Evolutionary conservation across 2,888 invertebrate species (phyloP), one percentile per base, ranked within the genome.

Genomic region (Noctua fimbriata): DNA sequence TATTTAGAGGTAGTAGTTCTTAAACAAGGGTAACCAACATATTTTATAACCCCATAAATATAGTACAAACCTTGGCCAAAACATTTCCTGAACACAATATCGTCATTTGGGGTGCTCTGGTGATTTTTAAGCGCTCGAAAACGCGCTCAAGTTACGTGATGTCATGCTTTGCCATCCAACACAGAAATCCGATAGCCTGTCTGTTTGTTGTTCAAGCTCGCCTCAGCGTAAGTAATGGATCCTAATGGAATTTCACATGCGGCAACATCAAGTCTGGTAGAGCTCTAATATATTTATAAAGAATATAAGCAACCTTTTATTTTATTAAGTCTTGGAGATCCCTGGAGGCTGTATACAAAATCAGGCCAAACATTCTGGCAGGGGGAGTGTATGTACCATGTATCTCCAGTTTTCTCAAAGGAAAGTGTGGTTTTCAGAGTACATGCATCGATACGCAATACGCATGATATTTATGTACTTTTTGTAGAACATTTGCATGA

Each of bases 181-280:
- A 79, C 44, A 72, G 74, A 75, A 74, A 75, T 72, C 84, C 72
- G 79, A 83, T 83, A 83, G 79, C 69, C 74, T 75, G 83, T 79
- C 44, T 78, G 79, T 83, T 82, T 82, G 78, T 83, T 82, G 83
- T 75, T 82, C 24, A 75, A 83, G 84, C 65, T 79, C 79, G 84
- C 69, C 52, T 69, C 72, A 18, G 52, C 32, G 67, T 72, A 79
- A 72, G 82, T 83, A 83, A 83, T 83, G 84, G 84, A 83, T 74
- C 72, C 66, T 83, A 83, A 83, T 83, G 84, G 83, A 83, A 83
- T 83, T 79, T 79, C 79, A 83, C 79, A 79, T 83, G 78, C 82
- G 79, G 67, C 63, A 75, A 83, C 72, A 79, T 75, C 71, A 83
- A 84, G 55, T 63, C 36, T 72, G 44, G 47, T 52, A 52, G 52